Base-by-base conservation (phyloP, 2,113 vertebrate species). In the Merops nubicus region DNA sequence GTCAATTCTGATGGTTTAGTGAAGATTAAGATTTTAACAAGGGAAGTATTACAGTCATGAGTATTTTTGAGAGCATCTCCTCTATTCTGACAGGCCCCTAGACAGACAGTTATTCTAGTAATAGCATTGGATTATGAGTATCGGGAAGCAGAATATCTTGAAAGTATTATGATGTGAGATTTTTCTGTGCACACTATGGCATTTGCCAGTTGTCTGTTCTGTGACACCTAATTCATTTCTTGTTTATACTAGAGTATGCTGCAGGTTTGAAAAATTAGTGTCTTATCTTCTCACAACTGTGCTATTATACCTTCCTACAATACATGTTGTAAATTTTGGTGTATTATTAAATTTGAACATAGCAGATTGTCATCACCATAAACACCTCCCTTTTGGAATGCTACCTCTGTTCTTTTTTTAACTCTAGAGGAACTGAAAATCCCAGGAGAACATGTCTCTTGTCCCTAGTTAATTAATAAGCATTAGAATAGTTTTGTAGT, bases 51-150 rank as follows among this genome's bases (percentile, higher is more conserved):
- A 51, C 11, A 15, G 5, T 20, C 12, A 40, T 70, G 29, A 53
- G 22, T 86, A 56, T 64, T 86, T 94, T 51, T 84, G 33, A 56
- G 60, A 48, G 14, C 42, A 64, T 16, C 12, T 6, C 2, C 43
- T 92, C 34, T 88, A 29, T 90, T 83, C 76, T 88, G 38, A 50
- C 62, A 65, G 19, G 17, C 62, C 1, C 21, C 68, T 88, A 94
- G 89, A 88, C 59, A 94, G 89, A 88, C 59, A 34, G 45, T 59
- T 84, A 59, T 67, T 96, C 70, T 77, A 86, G 64, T 73, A 79
- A 36, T 29, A 67, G 19, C 5, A 5, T 74, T 96, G 78, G 17
- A 6, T 28, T 80, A 34, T 16, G 40, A 48, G 19, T 60, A 89
- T 72, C 26, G 13, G 48, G 54, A 89, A 72, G 29, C 47, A 54